These are phyloP conservation scores for Agriotes lineatus DNA, from an alignment of 2,888 invertebrate genomes.

Conservation along the genomic window DNA sequence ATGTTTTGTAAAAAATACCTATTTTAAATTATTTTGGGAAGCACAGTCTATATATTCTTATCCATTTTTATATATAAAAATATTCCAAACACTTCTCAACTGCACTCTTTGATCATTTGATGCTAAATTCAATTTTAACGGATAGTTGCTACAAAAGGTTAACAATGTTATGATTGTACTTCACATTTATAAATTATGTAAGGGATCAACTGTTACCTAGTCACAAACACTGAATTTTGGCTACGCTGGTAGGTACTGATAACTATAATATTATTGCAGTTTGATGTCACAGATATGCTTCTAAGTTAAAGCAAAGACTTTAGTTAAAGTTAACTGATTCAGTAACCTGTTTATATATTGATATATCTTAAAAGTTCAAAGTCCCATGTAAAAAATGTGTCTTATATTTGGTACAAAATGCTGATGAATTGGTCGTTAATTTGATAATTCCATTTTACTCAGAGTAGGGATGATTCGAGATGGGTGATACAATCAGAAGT, in stretches of 20 bases:
- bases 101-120: constrained; percentile 6
- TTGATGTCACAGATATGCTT: constrained; percentile 43
- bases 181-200: constrained; percentile 33
- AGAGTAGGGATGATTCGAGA: too few relatives aligned
- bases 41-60: constrained; percentile 40
- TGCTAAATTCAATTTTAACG: constrained; percentile 8
- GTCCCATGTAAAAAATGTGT: not conserved
- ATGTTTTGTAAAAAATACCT: constrained; percentile 23
- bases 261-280: constrained; percentile 32
- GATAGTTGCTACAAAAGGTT: constrained; percentile 13
- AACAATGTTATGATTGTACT: constrained; percentile 40
- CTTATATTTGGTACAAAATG: constrained; percentile 15
- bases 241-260: not conserved
- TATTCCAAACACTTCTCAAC: constrained; percentile 26
- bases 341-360: too few relatives aligned
- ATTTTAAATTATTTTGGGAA: constrained; percentile 26
- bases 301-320: constrained; percentile 21
- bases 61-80: constrained; percentile 36
- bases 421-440: constrained; percentile 12
- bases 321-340: too few relatives aligned
- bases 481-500: too few relatives aligned
- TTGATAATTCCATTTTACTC: too few relatives aligned
- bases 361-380: not conserved
- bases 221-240: constrained; percentile 17
- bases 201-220: not conserved